Evolutionary conservation across 2,888 invertebrate genomes (phyloP), one percentile per base, ranked within the genome.

Genomic region (Lapara coniferarum): DNA sequence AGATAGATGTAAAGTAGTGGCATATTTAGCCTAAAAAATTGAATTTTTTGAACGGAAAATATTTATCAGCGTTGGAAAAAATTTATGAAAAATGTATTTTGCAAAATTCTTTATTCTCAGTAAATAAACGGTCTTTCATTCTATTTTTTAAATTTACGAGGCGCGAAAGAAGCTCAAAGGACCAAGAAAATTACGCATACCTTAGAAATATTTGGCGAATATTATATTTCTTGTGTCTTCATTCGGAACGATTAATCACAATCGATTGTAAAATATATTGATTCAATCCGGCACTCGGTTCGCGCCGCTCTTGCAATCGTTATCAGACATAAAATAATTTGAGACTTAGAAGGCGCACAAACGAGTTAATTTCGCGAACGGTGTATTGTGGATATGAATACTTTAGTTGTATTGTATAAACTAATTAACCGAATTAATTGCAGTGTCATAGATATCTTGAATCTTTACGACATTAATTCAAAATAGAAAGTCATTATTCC

Each of bases 191-290:
- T 46, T 5, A 46, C 46, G 44, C 16, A 44, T 46, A 46, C 46
- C 16, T n/a, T 44, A 44, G 44, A 37, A 46, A 59, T 59, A 16
- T 44, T 46, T 59, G 16, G 37, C 44, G 14, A 58, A 59, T 59
- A 46, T 44, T 56, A n/a, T 44, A 46, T 44, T 16, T 59, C 44
- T n/a, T 16, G 10, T 44, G 44, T n/a, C 8, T 46, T 4, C 16
- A 59, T 59, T 59, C 44, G 44, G 44, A 59, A 46, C 59, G 46
- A 59, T 59, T 59, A 59, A 59, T 59, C 59, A 44, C 59, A 59
- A 59, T 59, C 59, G 59, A 59, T 59, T 10, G 10, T 59, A 44
- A 56, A 59, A 44, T 44, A 46, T 46, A 59, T 59, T 46, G 59
- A 46, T 59, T 59, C 46, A 59, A 59, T 59, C 44, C 46, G 59